phyloP scores from a whole-genome alignment of 2,888 invertebrate genomes.

The Hyppa rectilinea region DNA sequence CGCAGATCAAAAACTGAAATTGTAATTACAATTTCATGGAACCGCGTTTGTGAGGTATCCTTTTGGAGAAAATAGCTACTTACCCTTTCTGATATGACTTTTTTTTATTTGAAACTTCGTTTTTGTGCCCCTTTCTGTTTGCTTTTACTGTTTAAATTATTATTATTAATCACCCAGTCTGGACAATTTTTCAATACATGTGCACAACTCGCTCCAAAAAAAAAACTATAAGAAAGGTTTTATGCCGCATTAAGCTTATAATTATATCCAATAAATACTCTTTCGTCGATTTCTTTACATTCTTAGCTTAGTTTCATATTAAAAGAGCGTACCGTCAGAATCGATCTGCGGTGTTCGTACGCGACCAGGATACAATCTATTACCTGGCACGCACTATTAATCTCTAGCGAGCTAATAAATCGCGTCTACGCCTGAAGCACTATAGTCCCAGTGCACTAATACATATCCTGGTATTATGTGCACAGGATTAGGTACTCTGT shows the following conservation, averaged over 20 bases:
- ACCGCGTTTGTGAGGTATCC: neutral
- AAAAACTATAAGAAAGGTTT: neutral
- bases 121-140: too few species aligned
- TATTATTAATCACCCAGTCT: too few species aligned
- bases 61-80: neutral
- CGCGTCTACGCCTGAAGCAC: slow-evolving; percentile 48
- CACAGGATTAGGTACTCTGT: slow-evolving; percentile 17
- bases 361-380: slow-evolving; percentile 58
- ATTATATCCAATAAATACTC: slow-evolving; percentile 10
- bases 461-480: slow-evolving; percentile 29
- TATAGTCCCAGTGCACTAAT: slow-evolving; percentile 49
- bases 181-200: too few species aligned
- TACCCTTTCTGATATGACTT: too few species aligned
- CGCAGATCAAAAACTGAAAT: too few species aligned
- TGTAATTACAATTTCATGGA: neutral
- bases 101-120: too few species aligned
- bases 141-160: too few species aligned
- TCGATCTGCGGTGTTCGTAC: slow-evolving; percentile 46
- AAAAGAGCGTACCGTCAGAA: slow-evolving; percentile 42
- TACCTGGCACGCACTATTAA: slow-evolving; percentile 61
- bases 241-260: neutral
- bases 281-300: neutral
- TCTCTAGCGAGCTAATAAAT: slow-evolving; percentile 61
- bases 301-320: slow-evolving; percentile 20
- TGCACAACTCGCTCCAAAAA: too few species aligned